Evolutionary conservation across 2,113 vertebrate species (phyloP).

Genomic region (Gambusia affinis): DNA sequence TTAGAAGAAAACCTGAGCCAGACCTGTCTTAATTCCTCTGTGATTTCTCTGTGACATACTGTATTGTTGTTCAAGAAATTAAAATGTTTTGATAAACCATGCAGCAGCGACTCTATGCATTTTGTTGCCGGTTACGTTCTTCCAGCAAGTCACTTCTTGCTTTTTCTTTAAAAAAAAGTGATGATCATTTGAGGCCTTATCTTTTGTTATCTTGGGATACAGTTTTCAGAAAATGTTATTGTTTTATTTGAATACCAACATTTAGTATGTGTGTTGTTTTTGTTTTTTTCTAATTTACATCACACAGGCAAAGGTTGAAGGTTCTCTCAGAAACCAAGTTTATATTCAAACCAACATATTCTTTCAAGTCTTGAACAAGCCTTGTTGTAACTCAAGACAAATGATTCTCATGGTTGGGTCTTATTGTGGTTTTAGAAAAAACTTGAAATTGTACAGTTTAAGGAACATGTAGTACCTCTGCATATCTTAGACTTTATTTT

Average conservation of each 20-base stretch:
- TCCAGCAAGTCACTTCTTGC: too few species aligned
- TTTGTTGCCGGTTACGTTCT: neutral
- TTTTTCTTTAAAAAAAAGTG: too few species aligned
- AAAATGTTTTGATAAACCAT: constrained; percentile 83
- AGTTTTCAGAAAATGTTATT: too few species aligned
- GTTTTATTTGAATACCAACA: neutral
- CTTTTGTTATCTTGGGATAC: too few species aligned
- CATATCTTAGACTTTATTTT: too few species aligned
- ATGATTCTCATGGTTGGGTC: too few species aligned
- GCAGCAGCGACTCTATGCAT: constrained; percentile 10
- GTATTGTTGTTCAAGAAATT: constrained; percentile 79
- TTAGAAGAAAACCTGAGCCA: constrained; percentile 81
- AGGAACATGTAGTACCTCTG: too few species aligned
- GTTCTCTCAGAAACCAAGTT: neutral
- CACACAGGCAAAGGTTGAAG: neutral
- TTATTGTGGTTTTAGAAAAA: too few species aligned
- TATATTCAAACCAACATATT: neutral
- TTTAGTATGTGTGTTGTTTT: neutral
- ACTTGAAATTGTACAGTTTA: too few species aligned
- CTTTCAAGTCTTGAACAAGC: too few species aligned
- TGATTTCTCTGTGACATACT: constrained; percentile 84
- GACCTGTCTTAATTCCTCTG: constrained; percentile 84
- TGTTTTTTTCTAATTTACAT: neutral
- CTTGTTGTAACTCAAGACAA: too few species aligned
- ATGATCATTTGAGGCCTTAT: too few species aligned